Evolutionary conservation across 2,888 invertebrate genomes (phyloP).

Genomic region (Orthosia gothica): DNA sequence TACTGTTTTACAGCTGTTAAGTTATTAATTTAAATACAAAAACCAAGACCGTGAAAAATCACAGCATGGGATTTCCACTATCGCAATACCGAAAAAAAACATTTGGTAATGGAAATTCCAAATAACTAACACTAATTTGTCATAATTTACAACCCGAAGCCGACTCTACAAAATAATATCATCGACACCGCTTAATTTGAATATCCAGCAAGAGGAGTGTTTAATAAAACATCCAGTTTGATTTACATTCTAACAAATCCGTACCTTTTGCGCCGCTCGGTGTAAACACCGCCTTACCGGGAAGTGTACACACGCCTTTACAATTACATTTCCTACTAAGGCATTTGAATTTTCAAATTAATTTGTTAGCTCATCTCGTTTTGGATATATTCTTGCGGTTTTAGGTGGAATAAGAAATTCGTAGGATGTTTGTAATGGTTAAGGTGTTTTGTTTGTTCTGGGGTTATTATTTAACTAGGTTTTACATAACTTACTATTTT

Average conservation of each 20-base stretch:
- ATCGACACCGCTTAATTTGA: slow-evolving; percentile 89
- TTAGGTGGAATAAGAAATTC: slow-evolving; percentile 36
- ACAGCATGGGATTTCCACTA: neutral
- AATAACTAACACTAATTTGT: neutral
- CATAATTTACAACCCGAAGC: slow-evolving; percentile 42
- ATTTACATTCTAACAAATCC: slow-evolving; percentile 90
- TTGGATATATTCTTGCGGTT: slow-evolving; percentile 48
- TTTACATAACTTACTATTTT: too few relatives aligned
- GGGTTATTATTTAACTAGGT: neutral
- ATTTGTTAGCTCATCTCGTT: slow-evolving; percentile 72
- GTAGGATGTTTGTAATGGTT: neutral
- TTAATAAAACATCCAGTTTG: slow-evolving; percentile 91
- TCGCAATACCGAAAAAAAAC: too few relatives aligned
- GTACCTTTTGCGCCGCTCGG: slow-evolving; percentile 88
- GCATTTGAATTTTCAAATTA: slow-evolving; percentile 79
- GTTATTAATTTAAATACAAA: too few relatives aligned
- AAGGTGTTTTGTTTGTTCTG: neutral
- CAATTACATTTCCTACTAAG: slow-evolving; percentile 70
- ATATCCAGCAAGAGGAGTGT: slow-evolving; percentile 89
- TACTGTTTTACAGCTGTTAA: too few relatives aligned
- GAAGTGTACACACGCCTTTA: slow-evolving; percentile 74
- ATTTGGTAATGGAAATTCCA: too few relatives aligned
- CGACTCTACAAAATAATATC: slow-evolving; percentile 74
- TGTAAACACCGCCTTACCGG: slow-evolving; percentile 87
- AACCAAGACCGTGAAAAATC: neutral